Percentiles rank a stretch among this genome's conserved stretches.
Conservation (phyloP, 2,113 vertebrate genomes). For the Ptilorrhoa leucosticta region DNA sequence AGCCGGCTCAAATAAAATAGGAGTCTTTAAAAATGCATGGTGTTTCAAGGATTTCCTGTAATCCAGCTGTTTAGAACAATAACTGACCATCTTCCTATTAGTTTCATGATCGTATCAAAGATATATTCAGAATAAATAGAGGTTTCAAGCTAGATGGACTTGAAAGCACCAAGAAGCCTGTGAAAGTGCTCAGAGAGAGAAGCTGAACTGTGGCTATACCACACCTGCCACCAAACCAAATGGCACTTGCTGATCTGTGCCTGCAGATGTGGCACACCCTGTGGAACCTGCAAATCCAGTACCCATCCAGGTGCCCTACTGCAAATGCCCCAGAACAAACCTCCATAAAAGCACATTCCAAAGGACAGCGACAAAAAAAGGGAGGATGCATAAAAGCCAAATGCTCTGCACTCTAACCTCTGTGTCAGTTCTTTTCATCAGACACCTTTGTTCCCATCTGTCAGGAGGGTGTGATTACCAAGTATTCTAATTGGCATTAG, state of each 20-base stretch:
- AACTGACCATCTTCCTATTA: not conserved
- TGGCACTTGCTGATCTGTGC: accelerated
- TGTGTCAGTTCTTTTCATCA: not conserved
- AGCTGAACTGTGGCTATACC: not conserved
- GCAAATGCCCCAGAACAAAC: not conserved
- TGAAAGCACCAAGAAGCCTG: not conserved
- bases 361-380: not conserved
- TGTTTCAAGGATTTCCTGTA: not conserved
- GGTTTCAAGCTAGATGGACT: not conserved
- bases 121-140: not conserved
- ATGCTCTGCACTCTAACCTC: not conserved
- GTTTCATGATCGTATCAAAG: not conserved
- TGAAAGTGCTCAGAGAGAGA: not conserved
- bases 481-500: not conserved
- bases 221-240: not conserved
- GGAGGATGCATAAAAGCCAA: not conserved
- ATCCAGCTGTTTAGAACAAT: not conserved
- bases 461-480: not conserved
- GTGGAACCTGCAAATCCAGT: not conserved
- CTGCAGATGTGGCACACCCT: not conserved
- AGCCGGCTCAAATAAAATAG: not conserved
- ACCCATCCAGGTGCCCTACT: not conserved
- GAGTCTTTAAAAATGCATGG: not conserved
- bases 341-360: not conserved
- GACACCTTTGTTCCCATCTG: not conserved